Percentiles rank a stretch among this genome's conserved stretches.
phyloP scores from a whole-genome alignment of 1,140 invertebrate genomes.

The Drosophila bipectinata region DNA sequence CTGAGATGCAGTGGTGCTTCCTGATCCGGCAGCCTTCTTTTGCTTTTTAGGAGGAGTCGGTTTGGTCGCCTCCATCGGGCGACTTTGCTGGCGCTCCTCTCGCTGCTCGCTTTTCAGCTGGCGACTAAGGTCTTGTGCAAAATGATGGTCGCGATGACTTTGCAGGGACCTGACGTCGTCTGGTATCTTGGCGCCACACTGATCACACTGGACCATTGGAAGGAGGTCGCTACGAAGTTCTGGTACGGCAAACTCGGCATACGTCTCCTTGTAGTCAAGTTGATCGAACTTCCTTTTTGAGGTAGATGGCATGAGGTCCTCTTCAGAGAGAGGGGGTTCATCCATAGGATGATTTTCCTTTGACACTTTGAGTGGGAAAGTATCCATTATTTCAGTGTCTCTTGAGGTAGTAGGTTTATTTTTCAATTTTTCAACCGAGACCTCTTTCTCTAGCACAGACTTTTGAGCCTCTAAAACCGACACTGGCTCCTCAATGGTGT shows the following conservation, averaged over 20 bases:
- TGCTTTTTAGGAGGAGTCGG: slow-evolving; percentile 28
- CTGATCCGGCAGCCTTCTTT: slow-evolving; percentile 33
- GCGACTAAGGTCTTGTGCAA: slow-evolving; percentile 86
- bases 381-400: too few species aligned
- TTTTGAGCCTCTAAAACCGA: neutral
- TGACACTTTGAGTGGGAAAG: too few species aligned
- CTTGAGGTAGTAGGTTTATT: neutral
- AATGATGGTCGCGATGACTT: slow-evolving; percentile 87
- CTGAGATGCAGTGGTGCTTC: neutral
- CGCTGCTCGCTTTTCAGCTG: slow-evolving; percentile 83
- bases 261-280: slow-evolving; percentile 54
- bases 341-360: neutral
- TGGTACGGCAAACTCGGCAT: slow-evolving; percentile 68
- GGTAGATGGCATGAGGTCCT: slow-evolving; percentile 47
- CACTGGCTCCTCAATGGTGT: slow-evolving; percentile 27
- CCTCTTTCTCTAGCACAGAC: neutral
- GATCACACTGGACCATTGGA: slow-evolving; percentile 85
- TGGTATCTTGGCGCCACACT: slow-evolving; percentile 82
- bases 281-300: slow-evolving; percentile 60
- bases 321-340: slow-evolving; percentile 25
- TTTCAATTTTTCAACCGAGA: neutral
- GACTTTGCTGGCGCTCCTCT: slow-evolving; percentile 55
- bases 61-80: slow-evolving; percentile 25
- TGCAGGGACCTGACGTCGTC: slow-evolving; percentile 79
- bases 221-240: slow-evolving; percentile 55